phyloP scores from a whole-genome alignment of 1,140 invertebrate species.

The Papilio helenus region DNA sequence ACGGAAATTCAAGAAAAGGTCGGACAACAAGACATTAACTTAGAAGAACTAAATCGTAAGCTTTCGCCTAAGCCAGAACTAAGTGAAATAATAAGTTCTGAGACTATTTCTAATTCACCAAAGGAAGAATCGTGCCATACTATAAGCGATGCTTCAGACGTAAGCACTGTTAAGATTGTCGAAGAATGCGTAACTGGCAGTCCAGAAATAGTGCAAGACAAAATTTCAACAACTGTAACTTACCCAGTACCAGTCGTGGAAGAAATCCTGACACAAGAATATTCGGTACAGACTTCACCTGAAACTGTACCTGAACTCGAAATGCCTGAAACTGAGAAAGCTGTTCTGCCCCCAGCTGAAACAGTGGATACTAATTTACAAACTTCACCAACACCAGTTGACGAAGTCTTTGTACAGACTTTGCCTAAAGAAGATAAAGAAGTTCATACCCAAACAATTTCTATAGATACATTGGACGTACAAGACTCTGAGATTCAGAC shows the following conservation, averaged over 20 bases:
- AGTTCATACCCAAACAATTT: conserved; percentile 66
- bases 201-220: conserved; percentile 73
- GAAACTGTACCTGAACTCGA: conserved; percentile 65
- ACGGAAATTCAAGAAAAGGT: conserved; percentile 60
- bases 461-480: conserved; percentile 58
- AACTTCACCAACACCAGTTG: conserved; percentile 81
- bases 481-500: conserved; percentile 72
- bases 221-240: conserved; percentile 81
- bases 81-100: conserved; percentile 65
- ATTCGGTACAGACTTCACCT: conserved; percentile 85
- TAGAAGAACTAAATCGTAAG: conserved; percentile 48
- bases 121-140: conserved; percentile 83
- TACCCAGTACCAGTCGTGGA: conserved; percentile 85
- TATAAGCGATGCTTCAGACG: conserved; percentile 83
- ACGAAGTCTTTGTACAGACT: conserved; percentile 82
- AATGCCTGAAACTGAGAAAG: conserved; percentile 70
- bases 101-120: conserved; percentile 65
- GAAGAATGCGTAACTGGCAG: conserved; percentile 84
- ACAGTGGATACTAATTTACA: conserved; percentile 83
- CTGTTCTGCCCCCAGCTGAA: conserved; percentile 62
- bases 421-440: conserved; percentile 77
- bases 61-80: conserved; percentile 49
- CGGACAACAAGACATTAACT: conserved; percentile 52
- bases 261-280: conserved; percentile 79
- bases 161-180: conserved; percentile 85